phyloP scores from a whole-genome alignment of 2,797 vertebrate genomes.

The Arctocebus calabarensis region DNA sequence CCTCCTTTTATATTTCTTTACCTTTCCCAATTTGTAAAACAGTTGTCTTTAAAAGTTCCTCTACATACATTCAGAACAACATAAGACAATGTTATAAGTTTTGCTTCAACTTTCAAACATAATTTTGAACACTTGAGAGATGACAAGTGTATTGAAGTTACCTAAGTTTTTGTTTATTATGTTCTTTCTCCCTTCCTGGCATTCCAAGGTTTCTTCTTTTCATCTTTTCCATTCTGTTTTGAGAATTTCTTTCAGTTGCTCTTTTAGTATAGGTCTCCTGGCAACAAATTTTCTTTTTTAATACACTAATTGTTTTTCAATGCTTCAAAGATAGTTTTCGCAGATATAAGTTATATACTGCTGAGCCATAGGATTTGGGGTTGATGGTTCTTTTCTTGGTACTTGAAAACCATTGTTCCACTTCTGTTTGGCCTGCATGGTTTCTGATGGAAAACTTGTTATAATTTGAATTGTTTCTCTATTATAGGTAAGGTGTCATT shows the following conservation, averaged over 20 bases:
- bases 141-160: neutral
- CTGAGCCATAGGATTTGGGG: neutral
- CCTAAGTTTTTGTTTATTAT: neutral
- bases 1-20: neutral
- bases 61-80: neutral
- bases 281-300: neutral
- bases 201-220: neutral
- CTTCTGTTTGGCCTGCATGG: neutral
- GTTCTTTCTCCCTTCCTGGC: neutral
- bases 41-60: neutral
- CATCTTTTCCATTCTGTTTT: neutral
- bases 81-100: neutral
- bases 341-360: neutral
- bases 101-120: neutral
- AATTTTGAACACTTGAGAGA: neutral
- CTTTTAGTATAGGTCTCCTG: slow-evolving; percentile 3
- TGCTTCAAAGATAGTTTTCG: neutral
- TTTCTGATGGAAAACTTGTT: neutral
- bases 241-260: neutral
- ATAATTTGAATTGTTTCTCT: slow-evolving; percentile 2
- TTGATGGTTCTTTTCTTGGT: neutral
- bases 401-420: neutral
- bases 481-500: neutral
- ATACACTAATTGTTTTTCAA: neutral
- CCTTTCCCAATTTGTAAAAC: neutral